A percentile compares a stretch with the other conserved stretches of the same genome.
Evolutionary conservation across 2,888 invertebrate genomes (phyloP).

Genomic region (Eilema caniola): DNA sequence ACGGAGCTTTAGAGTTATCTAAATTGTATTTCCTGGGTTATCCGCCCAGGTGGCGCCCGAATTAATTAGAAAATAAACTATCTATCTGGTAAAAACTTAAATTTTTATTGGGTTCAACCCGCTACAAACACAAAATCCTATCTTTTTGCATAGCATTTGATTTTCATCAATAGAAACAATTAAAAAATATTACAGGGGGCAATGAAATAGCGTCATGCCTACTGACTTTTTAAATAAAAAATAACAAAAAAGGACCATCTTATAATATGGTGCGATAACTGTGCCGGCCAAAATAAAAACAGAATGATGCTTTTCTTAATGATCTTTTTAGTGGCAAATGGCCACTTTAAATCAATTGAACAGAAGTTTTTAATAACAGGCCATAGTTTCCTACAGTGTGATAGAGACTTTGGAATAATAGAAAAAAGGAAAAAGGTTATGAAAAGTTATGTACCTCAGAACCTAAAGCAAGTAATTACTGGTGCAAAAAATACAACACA

Average conservation of each 20-base stretch:
- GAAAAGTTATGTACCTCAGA: slow-evolving; percentile 3
- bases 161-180: no score
- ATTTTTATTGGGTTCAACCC: no score
- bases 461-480: background rate
- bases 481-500: slow-evolving; percentile 3
- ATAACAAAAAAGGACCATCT: background rate
- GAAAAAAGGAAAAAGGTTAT: slow-evolving; percentile 3
- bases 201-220: slow-evolving; percentile 9
- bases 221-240: background rate
- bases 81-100: no score
- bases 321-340: slow-evolving; percentile 5
- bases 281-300: slow-evolving; percentile 3
- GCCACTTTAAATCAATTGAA: slow-evolving; percentile 1
- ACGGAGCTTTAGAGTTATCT: no score
- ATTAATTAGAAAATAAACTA: no score
- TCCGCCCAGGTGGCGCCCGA: no score
- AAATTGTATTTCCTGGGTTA: no score
- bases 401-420: slow-evolving; percentile 5
- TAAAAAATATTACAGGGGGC: no score
- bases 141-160: no score
- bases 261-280: slow-evolving; percentile 7
- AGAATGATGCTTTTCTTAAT: no score
- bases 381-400: slow-evolving; percentile 7
- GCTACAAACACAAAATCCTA: no score
- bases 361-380: slow-evolving; percentile 3